A percentile compares a stretch with the other conserved stretches of the same genome.
These are phyloP conservation scores for Nasua narica DNA, from an alignment of 2,797 vertebrate species.

Conservation along the genomic window DNA sequence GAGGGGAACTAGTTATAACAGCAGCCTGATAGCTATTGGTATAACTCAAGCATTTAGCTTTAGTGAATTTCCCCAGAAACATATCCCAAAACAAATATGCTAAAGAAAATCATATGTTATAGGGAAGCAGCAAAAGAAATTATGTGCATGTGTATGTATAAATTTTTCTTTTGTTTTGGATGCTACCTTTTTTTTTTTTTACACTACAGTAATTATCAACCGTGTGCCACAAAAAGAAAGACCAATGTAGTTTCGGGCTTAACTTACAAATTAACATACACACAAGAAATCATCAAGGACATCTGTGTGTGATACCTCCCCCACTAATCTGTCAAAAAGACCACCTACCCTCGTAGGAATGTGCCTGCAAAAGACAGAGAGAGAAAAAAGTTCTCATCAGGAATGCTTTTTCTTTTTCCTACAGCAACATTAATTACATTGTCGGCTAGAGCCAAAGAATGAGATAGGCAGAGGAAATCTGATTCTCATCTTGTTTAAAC, in stretches of 20 bases:
- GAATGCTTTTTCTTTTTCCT: slow-evolving; percentile 28
- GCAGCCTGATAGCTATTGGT: neutral
- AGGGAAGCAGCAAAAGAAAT: neutral
- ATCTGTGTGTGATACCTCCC: neutral
- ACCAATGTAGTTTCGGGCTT: neutral
- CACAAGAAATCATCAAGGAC: neutral
- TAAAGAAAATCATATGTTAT: neutral
- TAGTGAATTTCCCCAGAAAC: neutral
- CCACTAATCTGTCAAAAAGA: neutral
- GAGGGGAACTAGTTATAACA: neutral
- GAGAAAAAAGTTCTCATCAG: slow-evolving; percentile 14
- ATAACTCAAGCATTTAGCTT: neutral
- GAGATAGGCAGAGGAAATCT: slow-evolving; percentile 63
- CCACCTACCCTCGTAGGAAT: neutral
- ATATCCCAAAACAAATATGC: neutral
- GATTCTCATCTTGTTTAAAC: slow-evolving; percentile 70
- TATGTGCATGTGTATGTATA: neutral
- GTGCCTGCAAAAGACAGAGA: neutral
- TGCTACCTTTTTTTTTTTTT: neutral
- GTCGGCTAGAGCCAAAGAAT: slow-evolving; percentile 11
- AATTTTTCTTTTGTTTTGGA: neutral
- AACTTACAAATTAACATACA: neutral
- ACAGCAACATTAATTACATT: slow-evolving; percentile 53
- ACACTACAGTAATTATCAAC: neutral
- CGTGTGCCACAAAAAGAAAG: neutral